Conservation (phyloP, 2,113 vertebrate genomes). For the Heterochromis multidens region DNA sequence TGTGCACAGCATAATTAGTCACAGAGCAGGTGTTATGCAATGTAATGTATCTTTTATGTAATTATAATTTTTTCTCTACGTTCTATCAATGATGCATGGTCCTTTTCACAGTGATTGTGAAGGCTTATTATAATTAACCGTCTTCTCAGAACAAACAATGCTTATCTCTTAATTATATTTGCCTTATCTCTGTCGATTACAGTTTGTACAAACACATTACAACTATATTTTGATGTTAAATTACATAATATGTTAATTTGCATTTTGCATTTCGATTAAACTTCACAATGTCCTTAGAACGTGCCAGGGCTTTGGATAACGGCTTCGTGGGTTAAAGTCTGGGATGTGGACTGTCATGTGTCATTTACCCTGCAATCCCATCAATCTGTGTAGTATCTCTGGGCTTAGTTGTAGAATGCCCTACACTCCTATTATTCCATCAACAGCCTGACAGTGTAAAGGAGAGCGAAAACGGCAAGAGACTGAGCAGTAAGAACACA, state of each 20-base stretch:
- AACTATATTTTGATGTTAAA: constrained; percentile 3
- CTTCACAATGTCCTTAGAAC: not conserved
- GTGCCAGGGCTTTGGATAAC: not conserved
- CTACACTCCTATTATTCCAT: constrained; percentile 36
- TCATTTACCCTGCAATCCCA: constrained; percentile 25
- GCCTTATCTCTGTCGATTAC: constrained; percentile 23
- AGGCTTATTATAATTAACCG: constrained; percentile 17
- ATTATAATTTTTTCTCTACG: not conserved
- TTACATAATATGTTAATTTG: constrained; percentile 11
- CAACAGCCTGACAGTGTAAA: constrained; percentile 25
- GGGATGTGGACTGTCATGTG: not conserved
- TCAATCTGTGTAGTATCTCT: constrained; percentile 18
- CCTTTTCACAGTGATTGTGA: not conserved
- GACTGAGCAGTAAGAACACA: not conserved
- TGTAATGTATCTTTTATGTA: constrained; percentile 30
- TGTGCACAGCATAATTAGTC: constrained; percentile 23
- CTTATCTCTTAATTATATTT: constrained; percentile 53
- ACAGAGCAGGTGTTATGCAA: constrained; percentile 8
- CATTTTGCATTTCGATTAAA: not conserved
- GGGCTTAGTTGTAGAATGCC: not conserved
- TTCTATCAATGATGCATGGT: constrained; percentile 19
- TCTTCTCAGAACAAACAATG: constrained; percentile 35
- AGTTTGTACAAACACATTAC: constrained; percentile 20
- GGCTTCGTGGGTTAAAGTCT: not conserved
- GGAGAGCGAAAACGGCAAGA: constrained; percentile 11